Base-by-base conservation (phyloP, 2,113 vertebrate genomes). In the Dryoscopus gambensis region DNA sequence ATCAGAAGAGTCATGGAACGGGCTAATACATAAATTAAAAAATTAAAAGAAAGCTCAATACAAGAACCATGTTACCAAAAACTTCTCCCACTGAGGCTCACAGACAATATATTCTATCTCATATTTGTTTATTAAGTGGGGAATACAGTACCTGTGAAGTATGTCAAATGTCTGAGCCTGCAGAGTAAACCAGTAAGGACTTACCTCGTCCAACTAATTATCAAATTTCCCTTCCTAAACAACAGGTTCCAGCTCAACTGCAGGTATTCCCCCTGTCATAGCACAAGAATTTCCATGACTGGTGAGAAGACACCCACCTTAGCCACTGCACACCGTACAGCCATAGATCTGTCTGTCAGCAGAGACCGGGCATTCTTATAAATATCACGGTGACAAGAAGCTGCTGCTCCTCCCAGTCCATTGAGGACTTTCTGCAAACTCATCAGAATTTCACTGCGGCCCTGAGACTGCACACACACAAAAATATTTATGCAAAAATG, bases 281-380 rank as follows among this genome's bases (percentile, higher is more conserved):
- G 64, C 47, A 76, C 16, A 46, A 14, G 25, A 84, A 50, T 15
- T 73, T 31, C 23, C 39, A 70, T 20, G 47, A 20, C n/a, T 55
- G n/a, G 4, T 19, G 53, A 67, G 64, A 60, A 49, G 50, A 60
- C 49, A 98, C 98, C 84, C 75, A 99, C 99, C 98, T 99, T 99
- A 24, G 99, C 99, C 56, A 99, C 99, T 5, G 99, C 98, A 37
- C 99, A 99, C 68, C 99, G 98, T 7, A 99, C 99, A 17, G 99
- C 99, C 99, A 99, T 99, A 7, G 99, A 99, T 63, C 99, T 97
- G 97, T 99, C 99, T 1, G 99, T 99, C 94, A 99, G 97, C 28
- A 99, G 97, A 56, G 99, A 99, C 24, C 99, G 98, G 14, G 99
- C 98, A 17, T 99, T 99, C 97, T 99, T 99, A 89, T 99, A 99